phyloP scores from a whole-genome alignment of 2,797 vertebrate genomes.

The Hybognathus amarus region DNA sequence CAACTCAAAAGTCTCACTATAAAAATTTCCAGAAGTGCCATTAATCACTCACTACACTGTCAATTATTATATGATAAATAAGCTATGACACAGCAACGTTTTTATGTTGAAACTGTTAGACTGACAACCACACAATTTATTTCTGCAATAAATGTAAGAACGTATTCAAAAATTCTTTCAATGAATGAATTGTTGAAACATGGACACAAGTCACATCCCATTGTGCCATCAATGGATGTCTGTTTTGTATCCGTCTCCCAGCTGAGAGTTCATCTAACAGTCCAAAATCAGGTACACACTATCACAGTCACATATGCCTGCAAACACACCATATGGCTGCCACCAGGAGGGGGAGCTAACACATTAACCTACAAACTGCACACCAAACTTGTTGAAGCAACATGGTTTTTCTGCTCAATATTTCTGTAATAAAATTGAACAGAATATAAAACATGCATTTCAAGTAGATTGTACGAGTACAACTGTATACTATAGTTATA shows the following conservation, averaged over 20 bases:
- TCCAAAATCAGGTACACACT: conserved; percentile 28
- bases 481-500: background rate
- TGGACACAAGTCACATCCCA: background rate
- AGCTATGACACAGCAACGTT: too few species aligned
- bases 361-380: background rate
- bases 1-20: background rate
- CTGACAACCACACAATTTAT: background rate
- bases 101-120: background rate
- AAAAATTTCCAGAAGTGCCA: background rate
- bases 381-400: background rate
- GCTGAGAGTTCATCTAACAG: conserved; percentile 11
- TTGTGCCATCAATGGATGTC: conserved; percentile 7
- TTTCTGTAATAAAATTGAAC: background rate
- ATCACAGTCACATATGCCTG: conserved; percentile 28
- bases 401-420: background rate
- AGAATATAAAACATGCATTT: background rate
- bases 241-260: conserved; percentile 20
- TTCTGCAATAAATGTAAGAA: background rate
- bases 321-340: conserved; percentile 1
- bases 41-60: background rate
- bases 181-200: background rate
- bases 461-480: background rate
- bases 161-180: too few species aligned
- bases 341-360: conserved; percentile 25
- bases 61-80: too few species aligned